phyloP scores from a whole-genome alignment of 2,797 vertebrate genomes.

The Linurgus olivaceus region DNA sequence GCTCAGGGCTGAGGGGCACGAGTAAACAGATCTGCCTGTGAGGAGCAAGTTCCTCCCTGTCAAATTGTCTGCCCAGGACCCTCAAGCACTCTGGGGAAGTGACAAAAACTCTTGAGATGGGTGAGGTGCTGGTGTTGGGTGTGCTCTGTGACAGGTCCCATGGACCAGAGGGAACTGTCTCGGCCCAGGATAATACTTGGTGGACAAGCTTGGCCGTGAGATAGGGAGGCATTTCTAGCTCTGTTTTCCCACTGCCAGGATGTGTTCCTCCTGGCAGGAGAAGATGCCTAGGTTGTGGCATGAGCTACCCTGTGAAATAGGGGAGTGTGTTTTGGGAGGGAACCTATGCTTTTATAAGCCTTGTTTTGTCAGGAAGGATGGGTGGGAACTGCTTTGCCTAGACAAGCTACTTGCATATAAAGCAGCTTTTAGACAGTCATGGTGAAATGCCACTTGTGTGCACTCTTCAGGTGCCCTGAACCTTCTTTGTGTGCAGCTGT shows the following conservation, averaged over 20 bases:
- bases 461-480: background rate
- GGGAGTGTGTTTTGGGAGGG: background rate
- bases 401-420: background rate
- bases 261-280: accelerated
- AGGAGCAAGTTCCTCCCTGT: background rate
- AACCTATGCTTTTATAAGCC: background rate
- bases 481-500: background rate
- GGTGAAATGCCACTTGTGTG: background rate
- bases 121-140: background rate
- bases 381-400: background rate
- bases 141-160: accelerated
- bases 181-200: background rate
- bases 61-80: background rate
- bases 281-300: background rate
- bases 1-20: background rate
- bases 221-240: background rate
- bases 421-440: background rate
- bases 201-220: accelerated
- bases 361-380: background rate
- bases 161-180: background rate
- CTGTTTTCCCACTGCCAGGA: background rate
- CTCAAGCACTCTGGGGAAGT: background rate
- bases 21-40: background rate
- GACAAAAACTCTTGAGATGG: background rate
- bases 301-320: background rate